These are phyloP conservation scores for Crypturellus tataupa DNA, from an alignment of 2,797 vertebrate genomes.

Conservation along the genomic window DNA sequence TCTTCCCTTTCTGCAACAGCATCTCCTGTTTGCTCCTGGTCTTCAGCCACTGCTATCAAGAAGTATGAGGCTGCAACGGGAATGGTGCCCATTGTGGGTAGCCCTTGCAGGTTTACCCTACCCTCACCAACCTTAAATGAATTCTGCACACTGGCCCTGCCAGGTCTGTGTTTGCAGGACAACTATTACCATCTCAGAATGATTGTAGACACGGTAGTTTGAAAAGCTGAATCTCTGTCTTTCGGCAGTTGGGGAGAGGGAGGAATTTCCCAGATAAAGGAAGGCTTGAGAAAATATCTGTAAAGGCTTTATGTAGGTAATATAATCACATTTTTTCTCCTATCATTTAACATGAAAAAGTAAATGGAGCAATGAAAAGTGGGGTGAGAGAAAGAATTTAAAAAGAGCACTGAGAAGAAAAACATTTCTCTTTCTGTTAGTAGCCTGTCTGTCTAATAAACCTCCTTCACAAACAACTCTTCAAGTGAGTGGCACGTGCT, in stretches of 20 bases:
- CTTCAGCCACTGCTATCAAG: not conserved
- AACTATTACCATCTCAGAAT: not conserved
- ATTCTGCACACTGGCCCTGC: not conserved
- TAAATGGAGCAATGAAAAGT: not conserved
- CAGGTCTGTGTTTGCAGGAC: not conserved
- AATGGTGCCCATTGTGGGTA: not conserved
- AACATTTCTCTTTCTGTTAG: constrained; percentile 5
- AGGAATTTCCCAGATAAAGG: not conserved
- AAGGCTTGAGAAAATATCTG: not conserved
- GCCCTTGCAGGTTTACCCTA: not conserved
- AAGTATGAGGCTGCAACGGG: not conserved
- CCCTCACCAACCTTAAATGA: not conserved
- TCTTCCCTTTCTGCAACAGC: not conserved
- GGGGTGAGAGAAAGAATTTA: not conserved
- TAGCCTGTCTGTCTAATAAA: constrained; percentile 8
- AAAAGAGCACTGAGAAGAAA: constrained; percentile 3
- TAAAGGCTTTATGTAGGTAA: not conserved
- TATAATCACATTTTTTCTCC: not conserved
- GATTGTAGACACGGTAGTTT: not conserved
- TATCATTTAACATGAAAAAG: not conserved
- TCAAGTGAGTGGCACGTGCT: not conserved
- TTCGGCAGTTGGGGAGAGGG: not conserved
- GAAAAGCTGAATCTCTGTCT: not conserved
- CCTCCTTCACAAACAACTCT: not conserved
- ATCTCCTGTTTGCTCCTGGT: not conserved